Percentiles rank a stretch among this genome's conserved stretches.
phyloP scores from a whole-genome alignment of 2,113 vertebrate genomes.

The Macroglossus sobrinus region DNA sequence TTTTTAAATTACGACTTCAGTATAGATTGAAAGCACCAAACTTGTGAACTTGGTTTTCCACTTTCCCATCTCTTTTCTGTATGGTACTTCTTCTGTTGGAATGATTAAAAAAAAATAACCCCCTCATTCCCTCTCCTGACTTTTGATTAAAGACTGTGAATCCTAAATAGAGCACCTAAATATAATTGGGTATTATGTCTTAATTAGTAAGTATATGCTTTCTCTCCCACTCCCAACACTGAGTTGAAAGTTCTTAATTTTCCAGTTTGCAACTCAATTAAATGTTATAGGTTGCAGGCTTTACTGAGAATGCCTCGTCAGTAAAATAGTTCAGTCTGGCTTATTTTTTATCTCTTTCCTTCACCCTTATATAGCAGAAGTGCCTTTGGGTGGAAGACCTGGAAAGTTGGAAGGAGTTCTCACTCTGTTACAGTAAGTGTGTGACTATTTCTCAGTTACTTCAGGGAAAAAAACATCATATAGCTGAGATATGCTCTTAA shows the following conservation, averaged over 20 bases:
- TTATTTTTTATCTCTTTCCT: constrained; percentile 15
- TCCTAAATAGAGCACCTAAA: neutral
- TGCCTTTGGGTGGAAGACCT: neutral
- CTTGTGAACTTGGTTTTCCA: neutral
- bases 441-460: neutral
- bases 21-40: neutral
- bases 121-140: too few relatives aligned
- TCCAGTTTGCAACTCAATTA: neutral
- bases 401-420: neutral
- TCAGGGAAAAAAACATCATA: neutral
- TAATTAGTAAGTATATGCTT: neutral
- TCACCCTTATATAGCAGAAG: neutral
- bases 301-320: neutral
- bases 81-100: neutral
- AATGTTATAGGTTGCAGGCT: neutral
- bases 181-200: neutral
- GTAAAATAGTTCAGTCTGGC: neutral
- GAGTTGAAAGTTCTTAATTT: neutral
- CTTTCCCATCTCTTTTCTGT: neutral
- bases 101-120: neutral
- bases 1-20: constrained; percentile 12
- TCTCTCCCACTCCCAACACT: neutral
- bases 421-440: neutral
- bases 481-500: neutral
- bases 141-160: neutral